Conservation (phyloP, 1,140 invertebrate species). For the Dendrolimus punctatus region DNA sequence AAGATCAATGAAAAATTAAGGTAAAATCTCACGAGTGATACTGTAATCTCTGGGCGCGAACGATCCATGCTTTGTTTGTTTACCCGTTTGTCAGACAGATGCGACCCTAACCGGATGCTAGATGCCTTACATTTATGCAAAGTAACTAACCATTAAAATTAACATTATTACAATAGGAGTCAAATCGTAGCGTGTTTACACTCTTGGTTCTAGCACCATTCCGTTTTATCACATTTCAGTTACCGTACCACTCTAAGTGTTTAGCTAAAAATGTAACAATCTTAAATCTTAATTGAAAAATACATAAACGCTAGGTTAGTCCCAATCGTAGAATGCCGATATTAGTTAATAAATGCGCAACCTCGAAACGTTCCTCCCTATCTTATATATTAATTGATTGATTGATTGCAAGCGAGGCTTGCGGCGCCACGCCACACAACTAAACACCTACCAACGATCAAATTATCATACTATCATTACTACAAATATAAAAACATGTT, state of each 20-base stretch:
- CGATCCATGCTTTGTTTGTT: slow-evolving; percentile 30
- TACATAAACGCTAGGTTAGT: slow-evolving; percentile 73
- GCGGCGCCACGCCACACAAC: slow-evolving; percentile 31
- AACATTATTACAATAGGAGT: slow-evolving; percentile 68
- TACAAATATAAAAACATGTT: no score
- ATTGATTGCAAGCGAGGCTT: slow-evolving; percentile 49
- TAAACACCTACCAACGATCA: slow-evolving; percentile 66
- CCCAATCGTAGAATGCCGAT: slow-evolving; percentile 74
- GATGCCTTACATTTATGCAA: slow-evolving; percentile 66
- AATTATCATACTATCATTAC: slow-evolving; percentile 33
- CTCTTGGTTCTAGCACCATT: slow-evolving; percentile 72
- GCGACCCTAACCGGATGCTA: slow-evolving; percentile 64
- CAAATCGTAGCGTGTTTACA: slow-evolving; percentile 70
- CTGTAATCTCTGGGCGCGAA: slow-evolving; percentile 63
- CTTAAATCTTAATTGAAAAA: slow-evolving; percentile 71
- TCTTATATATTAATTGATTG: slow-evolving; percentile 39
- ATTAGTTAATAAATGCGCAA: slow-evolving; percentile 71
- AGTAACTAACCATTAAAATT: slow-evolving; percentile 67
- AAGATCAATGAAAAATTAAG: slow-evolving; percentile 58
- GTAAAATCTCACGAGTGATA: slow-evolving; percentile 68
- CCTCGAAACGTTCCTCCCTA: slow-evolving; percentile 55
- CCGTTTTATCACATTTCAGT: slow-evolving; percentile 74
- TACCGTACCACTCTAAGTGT: slow-evolving; percentile 74
- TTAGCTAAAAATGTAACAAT: slow-evolving; percentile 74
- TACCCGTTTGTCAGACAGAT: slow-evolving; percentile 52